These are phyloP conservation scores for Cyrtodaria siliqua DNA, from an alignment of 2,888 invertebrate genomes.

Conservation along the genomic window DNA sequence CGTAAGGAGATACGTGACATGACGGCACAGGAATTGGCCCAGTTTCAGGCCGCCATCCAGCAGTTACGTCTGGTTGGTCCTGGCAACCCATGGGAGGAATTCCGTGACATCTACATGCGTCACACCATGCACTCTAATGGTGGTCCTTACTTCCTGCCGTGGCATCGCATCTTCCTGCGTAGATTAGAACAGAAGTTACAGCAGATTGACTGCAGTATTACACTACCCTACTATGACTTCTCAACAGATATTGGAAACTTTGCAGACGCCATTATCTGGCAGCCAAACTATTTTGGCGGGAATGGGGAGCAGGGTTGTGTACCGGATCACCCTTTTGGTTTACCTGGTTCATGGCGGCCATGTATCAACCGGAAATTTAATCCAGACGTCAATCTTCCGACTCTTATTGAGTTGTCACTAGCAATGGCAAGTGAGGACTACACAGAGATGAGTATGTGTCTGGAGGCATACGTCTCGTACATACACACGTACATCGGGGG, in stretches of 20 bases:
- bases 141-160: slow-evolving; percentile 80
- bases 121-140: slow-evolving; percentile 82
- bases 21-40: slow-evolving; percentile 76
- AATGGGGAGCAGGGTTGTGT: slow-evolving; percentile 80
- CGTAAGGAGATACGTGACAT: slow-evolving; percentile 83
- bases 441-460: slow-evolving; percentile 78
- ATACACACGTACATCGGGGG: slow-evolving; percentile 80
- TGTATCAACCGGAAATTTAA: slow-evolving; percentile 82
- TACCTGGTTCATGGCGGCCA: slow-evolving; percentile 79
- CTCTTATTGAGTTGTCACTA: slow-evolving; percentile 76
- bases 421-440: slow-evolving; percentile 78
- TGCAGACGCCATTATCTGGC: slow-evolving; percentile 81
- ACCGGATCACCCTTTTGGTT: slow-evolving; percentile 82
- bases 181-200: slow-evolving; percentile 81
- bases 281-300: slow-evolving; percentile 83
- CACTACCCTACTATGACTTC: slow-evolving; percentile 84
- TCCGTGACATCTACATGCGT: slow-evolving; percentile 80
- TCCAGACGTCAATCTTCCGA: slow-evolving; percentile 75
- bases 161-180: slow-evolving; percentile 82
- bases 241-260: slow-evolving; percentile 83
- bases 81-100: slow-evolving; percentile 79
- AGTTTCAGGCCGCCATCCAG: slow-evolving; percentile 82
- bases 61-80: slow-evolving; percentile 72
- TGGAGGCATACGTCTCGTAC: slow-evolving; percentile 79
- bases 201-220: slow-evolving; percentile 81